Conservation (phyloP, 2,113 vertebrate species). For the Syngnathus floridae region DNA sequence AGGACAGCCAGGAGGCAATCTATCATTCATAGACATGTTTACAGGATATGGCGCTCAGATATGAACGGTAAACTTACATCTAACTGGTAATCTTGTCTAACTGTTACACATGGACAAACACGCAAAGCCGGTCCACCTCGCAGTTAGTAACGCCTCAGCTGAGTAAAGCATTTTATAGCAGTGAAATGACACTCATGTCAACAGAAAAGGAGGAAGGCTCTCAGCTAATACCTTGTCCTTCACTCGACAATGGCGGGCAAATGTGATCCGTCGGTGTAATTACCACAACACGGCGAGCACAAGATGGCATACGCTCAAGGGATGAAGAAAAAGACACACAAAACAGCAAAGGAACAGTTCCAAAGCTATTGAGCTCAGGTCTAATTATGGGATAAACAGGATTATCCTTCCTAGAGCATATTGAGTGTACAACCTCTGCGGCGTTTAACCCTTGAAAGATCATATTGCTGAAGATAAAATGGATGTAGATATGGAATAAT, state of each 20-base stretch:
- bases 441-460: slow-evolving; percentile 31
- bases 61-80: slow-evolving; percentile 35
- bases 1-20: slow-evolving; percentile 26
- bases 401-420: slow-evolving; percentile 51
- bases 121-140: slow-evolving; percentile 31
- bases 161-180: slow-evolving; percentile 42
- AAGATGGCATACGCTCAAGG: slow-evolving; percentile 31
- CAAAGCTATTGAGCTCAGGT: slow-evolving; percentile 53
- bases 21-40: slow-evolving; percentile 28
- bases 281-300: slow-evolving; percentile 43
- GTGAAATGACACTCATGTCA: slow-evolving; percentile 42
- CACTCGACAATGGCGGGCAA: slow-evolving; percentile 34
- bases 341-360: slow-evolving; percentile 48
- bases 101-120: slow-evolving; percentile 45
- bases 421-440: slow-evolving; percentile 54
- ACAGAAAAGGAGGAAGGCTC: slow-evolving; percentile 34
- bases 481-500: too few relatives aligned
- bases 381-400: slow-evolving; percentile 70
- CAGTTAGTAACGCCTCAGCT: slow-evolving; percentile 52
- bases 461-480: slow-evolving; percentile 19
- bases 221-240: slow-evolving; percentile 47
- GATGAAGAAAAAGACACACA: slow-evolving; percentile 37
- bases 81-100: slow-evolving; percentile 26
- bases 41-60: slow-evolving; percentile 44
- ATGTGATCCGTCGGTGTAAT: slow-evolving; percentile 49